Conservation (phyloP, 23 tunicate genomes). For the Ciona savignyi region DNA sequence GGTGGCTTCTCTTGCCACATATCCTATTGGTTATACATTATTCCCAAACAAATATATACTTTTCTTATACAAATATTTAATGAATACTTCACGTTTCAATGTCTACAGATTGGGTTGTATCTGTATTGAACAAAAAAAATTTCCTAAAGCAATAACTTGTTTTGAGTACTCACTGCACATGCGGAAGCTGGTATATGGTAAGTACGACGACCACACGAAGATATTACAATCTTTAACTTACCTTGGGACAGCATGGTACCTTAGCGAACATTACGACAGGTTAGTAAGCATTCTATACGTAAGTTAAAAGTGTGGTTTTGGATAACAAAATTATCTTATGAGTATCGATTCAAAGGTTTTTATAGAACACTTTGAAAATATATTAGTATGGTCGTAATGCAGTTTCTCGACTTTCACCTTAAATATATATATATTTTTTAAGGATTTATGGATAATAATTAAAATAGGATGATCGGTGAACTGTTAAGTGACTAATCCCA, state of each 20-base stretch:
- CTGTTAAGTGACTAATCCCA: not conserved
- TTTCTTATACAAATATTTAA: too few species aligned
- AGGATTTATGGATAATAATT: not conserved
- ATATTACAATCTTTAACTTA: constrained; percentile 59
- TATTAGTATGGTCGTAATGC: too few species aligned
- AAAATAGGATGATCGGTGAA: too few species aligned
- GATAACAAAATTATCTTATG: not conserved
- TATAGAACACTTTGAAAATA: too few species aligned
- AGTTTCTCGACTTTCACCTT: too few species aligned
- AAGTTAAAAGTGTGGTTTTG: not conserved
- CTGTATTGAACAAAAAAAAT: constrained; percentile 29
- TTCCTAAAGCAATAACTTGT: constrained; percentile 71
- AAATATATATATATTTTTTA: not conserved
- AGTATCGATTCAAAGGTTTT: not conserved
- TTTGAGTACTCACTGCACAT: constrained; percentile 83
- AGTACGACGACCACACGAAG: constrained; percentile 30
- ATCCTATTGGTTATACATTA: too few species aligned
- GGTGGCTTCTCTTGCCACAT: too few species aligned
- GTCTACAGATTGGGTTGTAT: constrained; percentile 20
- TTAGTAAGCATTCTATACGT: not conserved
- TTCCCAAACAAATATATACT: too few species aligned
- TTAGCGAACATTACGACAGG: constrained; percentile 62
- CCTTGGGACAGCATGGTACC: constrained; percentile 68
- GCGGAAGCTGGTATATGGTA: constrained; percentile 62
- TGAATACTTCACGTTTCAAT: not conserved